Evolutionary conservation across 2,113 vertebrate genomes (phyloP), one percentile per base, ranked within the genome.

Genomic region (Elephantulus edwardii): DNA sequence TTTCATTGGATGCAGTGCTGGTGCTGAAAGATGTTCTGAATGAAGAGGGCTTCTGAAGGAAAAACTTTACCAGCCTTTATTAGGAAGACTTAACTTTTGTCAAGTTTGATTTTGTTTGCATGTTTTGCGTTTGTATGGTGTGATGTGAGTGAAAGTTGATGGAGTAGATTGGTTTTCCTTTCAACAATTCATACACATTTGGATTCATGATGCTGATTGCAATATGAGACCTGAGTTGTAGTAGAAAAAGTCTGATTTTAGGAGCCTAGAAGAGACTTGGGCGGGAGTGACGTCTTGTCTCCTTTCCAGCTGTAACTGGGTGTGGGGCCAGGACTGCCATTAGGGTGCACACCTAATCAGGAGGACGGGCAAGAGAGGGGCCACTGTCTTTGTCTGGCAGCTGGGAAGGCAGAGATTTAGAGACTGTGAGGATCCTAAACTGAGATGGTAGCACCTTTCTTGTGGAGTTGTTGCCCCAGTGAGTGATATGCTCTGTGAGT

Each of bases 341-440:
- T 19, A 30, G 3, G n/a, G 17, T 35, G 11, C 38, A 54, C 0
- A 17, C 40, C 17, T 22, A 14, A 71, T 33, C 17, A 12, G n/a
- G 20, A 72, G 1, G 70, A 7, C 35, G 19, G 0, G 14, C 62
- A 35, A n/a, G n/a, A n/a, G n/a, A n/a, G n/a, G n/a, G 26, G 26
- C n/a, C 11, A 5, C 33, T 38, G 20, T 38, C 35, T 60, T 60
- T 82, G n/a, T 24, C 54, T 87, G 38, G 44, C 33, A 50, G 2
- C 1, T 35, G 35, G 48, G n/a, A 44, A 74, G 10, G 42, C 0
- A 0, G 38, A 46, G n/a, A n/a, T n/a, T n/a, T n/a, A n/a, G n/a
- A n/a, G n/a, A n/a, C n/a, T n/a, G n/a, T n/a, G n/a, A n/a, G n/a
- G n/a, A n/a, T 64, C 81, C 46, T 48, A 68, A 16, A 38, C 7